Evolutionary conservation across 2,888 invertebrate species (phyloP).

Genomic region (Embidobia sp.): DNA sequence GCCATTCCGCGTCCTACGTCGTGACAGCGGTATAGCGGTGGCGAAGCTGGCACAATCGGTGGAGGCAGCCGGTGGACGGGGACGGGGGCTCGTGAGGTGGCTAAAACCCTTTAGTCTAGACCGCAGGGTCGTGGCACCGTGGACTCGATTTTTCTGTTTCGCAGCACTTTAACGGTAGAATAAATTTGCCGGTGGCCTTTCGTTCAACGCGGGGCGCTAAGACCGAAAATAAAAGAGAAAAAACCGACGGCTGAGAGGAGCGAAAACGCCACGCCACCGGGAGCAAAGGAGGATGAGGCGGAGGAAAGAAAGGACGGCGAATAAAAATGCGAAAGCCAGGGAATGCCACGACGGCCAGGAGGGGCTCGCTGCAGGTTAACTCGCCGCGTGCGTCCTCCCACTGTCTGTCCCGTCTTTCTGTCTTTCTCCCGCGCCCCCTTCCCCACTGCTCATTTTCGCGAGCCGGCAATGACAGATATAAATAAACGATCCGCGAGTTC

Average conservation of each 20-base stretch:
- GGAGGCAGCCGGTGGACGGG: constrained; percentile 12
- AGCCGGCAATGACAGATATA: constrained; percentile 81
- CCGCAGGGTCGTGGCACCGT: constrained; percentile 74
- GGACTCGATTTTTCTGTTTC: constrained; percentile 74
- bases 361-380: constrained; percentile 56
- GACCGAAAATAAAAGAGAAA: constrained; percentile 71
- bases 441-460: constrained; percentile 57
- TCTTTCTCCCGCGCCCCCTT: constrained; percentile 7
- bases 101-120: constrained; percentile 73
- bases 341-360: constrained; percentile 34
- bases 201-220: constrained; percentile 69
- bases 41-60: constrained; percentile 57
- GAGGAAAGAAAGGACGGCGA: constrained; percentile 50
- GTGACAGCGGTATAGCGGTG: constrained; percentile 47
- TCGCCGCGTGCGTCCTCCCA: constrained; percentile 33
- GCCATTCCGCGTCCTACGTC: constrained; percentile 38
- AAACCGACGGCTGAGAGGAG: no score
- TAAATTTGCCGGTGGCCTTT: constrained; percentile 75
- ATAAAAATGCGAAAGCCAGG: constrained; percentile 63
- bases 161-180: constrained; percentile 77
- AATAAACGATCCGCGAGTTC: constrained; percentile 79
- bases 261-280: no score
- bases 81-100: constrained; percentile 30
- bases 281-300: constrained; percentile 23
- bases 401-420: constrained; percentile 5